Evolutionary conservation across 2,888 invertebrate genomes (phyloP).

Genomic region (Diarsia brunnea): DNA sequence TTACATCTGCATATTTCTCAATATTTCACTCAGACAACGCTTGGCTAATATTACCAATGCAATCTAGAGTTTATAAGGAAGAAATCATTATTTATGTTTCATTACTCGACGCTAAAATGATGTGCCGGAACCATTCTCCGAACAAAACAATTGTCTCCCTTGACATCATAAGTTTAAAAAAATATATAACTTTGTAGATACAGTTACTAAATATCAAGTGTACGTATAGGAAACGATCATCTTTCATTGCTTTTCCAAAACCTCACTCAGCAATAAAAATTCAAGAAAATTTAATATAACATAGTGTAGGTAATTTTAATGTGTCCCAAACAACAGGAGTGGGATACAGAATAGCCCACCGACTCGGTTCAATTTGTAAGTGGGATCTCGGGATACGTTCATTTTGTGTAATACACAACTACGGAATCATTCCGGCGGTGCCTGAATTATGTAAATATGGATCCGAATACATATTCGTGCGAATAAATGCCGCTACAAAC

Average conservation of each 20-base stretch:
- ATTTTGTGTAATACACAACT: slow-evolving; percentile 88
- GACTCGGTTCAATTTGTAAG: slow-evolving; percentile 87
- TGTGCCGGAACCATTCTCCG: no score
- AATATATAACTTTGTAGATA: no score
- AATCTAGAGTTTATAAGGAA: no score
- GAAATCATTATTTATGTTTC: no score
- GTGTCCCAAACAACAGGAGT: slow-evolving; percentile 36
- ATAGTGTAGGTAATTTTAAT: slow-evolving; percentile 23
- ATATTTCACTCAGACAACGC: no score
- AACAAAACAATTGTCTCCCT: no score
- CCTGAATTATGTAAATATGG: slow-evolving; percentile 88
- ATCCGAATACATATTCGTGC: slow-evolving; percentile 64
- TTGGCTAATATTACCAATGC: no score
- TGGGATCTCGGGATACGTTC: slow-evolving; percentile 90
- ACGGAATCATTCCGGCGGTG: slow-evolving; percentile 82
- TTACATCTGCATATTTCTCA: no score
- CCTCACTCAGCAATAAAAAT: neutral
- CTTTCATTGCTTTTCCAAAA: neutral
- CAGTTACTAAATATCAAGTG: neutral
- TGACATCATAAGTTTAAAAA: no score
- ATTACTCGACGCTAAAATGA: no score
- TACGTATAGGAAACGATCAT: neutral
- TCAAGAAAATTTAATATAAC: neutral
- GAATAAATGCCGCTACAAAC: slow-evolving; percentile 74
- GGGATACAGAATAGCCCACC: slow-evolving; percentile 79